A percentile compares a stretch with the other conserved stretches of the same genome.
These are phyloP conservation scores for Taurulus bubalis DNA, from an alignment of 2,113 vertebrate species.

Conservation along the genomic window DNA sequence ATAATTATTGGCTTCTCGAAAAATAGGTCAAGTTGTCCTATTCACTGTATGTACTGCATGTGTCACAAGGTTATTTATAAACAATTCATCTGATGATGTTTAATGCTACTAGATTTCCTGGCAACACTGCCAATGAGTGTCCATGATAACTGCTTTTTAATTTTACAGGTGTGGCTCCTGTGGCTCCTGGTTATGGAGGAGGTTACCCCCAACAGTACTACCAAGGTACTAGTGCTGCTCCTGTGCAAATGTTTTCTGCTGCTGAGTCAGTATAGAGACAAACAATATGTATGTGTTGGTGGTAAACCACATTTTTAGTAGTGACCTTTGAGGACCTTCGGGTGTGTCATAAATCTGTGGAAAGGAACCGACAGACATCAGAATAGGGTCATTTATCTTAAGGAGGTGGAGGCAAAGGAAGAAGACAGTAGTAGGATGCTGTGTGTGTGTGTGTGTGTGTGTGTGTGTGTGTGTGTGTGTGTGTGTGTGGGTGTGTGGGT, in stretches of 20 bases:
- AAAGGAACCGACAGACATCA: not conserved
- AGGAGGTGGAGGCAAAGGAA: not conserved
- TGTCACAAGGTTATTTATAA: not conserved
- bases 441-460: constrained; percentile 1
- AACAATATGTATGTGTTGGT: not conserved
- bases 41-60: not conserved
- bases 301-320: not conserved
- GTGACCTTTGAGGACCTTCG: constrained; percentile 8
- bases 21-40: constrained; percentile 29
- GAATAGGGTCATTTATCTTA: constrained; percentile 48
- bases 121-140: not conserved
- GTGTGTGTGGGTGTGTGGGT: not conserved
- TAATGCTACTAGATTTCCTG: too few relatives aligned
- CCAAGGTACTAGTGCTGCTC: constrained; percentile 68
- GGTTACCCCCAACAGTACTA: constrained; percentile 79
- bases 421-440: not conserved
- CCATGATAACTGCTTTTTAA: constrained; percentile 20
- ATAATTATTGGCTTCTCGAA: not conserved
- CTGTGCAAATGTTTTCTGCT: not conserved
- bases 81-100: not conserved
- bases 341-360: constrained; percentile 47
- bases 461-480: not conserved
- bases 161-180: constrained; percentile 63
- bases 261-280: not conserved
- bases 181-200: constrained; percentile 73